Evolutionary conservation across 2,888 invertebrate genomes (phyloP).

Genomic region (Drosophila bunnanda): DNA sequence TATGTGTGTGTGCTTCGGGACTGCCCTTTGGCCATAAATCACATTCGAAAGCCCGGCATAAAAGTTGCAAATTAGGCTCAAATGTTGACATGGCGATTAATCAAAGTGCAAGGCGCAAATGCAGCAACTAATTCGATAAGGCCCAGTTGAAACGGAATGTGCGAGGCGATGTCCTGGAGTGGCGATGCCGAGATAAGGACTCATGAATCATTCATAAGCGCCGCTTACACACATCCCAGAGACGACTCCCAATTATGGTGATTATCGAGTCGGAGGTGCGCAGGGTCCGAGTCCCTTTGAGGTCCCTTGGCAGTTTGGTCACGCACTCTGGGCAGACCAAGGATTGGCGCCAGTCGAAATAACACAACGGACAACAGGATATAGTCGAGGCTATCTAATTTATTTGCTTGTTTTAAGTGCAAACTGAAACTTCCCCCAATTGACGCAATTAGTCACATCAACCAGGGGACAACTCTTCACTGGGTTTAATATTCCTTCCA

Average conservation of each 20-base stretch:
- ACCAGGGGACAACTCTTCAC: background rate
- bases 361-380: background rate
- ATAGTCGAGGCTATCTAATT: background rate
- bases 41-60: constrained; percentile 57
- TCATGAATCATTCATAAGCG: constrained; percentile 53
- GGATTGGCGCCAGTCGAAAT: background rate
- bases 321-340: constrained; percentile 33
- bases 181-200: constrained; percentile 16
- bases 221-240: constrained; percentile 31
- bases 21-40: constrained; percentile 42
- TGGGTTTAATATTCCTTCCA: background rate
- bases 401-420: background rate
- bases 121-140: constrained; percentile 53
- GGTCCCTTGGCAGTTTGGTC: constrained; percentile 31
- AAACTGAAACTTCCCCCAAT: background rate
- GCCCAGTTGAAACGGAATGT: background rate
- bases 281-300: background rate
- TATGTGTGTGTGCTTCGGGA: background rate
- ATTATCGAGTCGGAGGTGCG: constrained; percentile 43
- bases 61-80: constrained; percentile 55
- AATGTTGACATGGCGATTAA: constrained; percentile 56
- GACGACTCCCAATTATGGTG: constrained; percentile 48
- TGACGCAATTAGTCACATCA: background rate
- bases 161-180: background rate
- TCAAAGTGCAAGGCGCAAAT: constrained; percentile 58